A percentile compares a stretch with the other conserved stretches of the same genome.
Conservation (phyloP, 1,140 invertebrate species). For the Leptinotarsa undecemlineata region DNA sequence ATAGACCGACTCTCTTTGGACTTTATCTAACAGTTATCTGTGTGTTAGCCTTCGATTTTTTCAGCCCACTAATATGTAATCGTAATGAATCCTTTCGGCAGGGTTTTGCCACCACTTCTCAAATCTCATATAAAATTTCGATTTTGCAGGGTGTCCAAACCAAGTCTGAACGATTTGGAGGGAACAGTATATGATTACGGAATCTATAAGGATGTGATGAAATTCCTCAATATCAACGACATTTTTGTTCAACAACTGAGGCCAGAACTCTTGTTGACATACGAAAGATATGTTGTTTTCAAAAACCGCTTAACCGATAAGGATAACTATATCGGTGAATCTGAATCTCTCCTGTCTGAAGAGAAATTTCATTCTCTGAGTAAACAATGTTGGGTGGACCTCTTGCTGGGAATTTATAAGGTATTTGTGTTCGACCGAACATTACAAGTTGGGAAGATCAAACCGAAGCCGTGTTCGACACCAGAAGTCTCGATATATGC, state of each 20-base stretch:
- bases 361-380: constrained; percentile 45
- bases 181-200: constrained; percentile 31
- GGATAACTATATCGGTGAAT: not conserved
- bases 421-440: constrained; percentile 43
- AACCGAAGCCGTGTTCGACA: not conserved
- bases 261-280: constrained; percentile 49
- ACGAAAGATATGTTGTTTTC: constrained; percentile 48
- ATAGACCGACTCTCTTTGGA: too few species aligned
- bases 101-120: not conserved
- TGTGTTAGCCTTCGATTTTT: not conserved
- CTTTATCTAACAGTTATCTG: too few species aligned
- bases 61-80: not conserved
- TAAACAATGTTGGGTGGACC: constrained; percentile 56
- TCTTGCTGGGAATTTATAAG: constrained; percentile 55
- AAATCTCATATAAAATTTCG: not conserved
- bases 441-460: not conserved
- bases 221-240: constrained; percentile 47
- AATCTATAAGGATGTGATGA: constrained; percentile 45
- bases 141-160: not conserved
- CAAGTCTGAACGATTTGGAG: constrained; percentile 19
- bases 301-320: constrained; percentile 13
- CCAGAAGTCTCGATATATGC: not conserved
- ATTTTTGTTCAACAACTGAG: constrained; percentile 48
- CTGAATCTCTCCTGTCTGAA: constrained; percentile 19
- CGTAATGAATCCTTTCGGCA: not conserved